phyloP scores from a whole-genome alignment of 1,140 invertebrate species.

The Maconellicoccus hirsutus region DNA sequence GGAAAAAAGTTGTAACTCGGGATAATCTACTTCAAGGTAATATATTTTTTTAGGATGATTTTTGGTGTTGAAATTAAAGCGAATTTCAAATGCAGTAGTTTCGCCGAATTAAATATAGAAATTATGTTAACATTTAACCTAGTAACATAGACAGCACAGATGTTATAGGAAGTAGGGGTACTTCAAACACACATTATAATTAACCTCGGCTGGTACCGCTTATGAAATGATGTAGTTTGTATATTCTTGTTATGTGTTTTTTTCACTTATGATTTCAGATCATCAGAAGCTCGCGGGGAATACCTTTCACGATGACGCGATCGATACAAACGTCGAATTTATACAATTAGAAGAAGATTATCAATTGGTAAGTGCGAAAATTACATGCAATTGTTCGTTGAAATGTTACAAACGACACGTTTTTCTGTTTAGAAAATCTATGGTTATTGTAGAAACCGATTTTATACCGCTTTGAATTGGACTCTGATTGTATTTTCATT shows the following conservation, averaged over 20 bases:
- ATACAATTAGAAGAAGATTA: constrained; percentile 2
- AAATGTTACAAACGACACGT: background rate
- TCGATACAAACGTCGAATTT: background rate
- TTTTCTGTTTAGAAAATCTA: constrained; percentile 42
- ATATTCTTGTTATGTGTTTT: no score
- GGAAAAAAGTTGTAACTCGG: background rate
- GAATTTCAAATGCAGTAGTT: no score
- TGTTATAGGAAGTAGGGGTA: no score
- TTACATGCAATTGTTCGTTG: no score
- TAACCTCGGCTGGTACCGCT: no score
- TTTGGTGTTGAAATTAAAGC: no score
- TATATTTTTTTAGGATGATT: background rate
- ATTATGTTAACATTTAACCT: no score
- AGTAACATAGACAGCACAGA: no score
- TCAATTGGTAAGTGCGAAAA: background rate
- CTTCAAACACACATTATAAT: no score
- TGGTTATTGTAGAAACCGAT: constrained; percentile 45
- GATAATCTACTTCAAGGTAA: constrained; percentile 6
- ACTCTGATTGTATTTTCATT: constrained; percentile 49
- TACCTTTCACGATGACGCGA: background rate
- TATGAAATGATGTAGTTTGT: no score
- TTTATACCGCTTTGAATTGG: constrained; percentile 45
- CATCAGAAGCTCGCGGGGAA: background rate
- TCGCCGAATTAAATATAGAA: no score
- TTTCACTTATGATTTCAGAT: no score